Conservation (phyloP, 2,888 invertebrate genomes). For the Drosophila imparisetae region DNA sequence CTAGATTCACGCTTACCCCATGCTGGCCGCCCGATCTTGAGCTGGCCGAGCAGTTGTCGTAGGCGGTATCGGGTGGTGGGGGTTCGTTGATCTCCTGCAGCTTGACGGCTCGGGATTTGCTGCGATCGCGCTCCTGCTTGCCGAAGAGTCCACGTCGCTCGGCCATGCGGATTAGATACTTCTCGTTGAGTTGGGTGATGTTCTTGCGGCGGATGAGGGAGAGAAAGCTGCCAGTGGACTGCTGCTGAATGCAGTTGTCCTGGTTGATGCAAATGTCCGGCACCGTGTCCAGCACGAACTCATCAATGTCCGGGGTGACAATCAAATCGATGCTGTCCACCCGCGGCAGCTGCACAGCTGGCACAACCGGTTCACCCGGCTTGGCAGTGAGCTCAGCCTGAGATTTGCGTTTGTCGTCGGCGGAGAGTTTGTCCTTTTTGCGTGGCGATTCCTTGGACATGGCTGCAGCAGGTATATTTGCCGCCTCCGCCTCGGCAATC, state of each 20-base stretch:
- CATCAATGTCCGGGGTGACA: slow-evolving; percentile 80
- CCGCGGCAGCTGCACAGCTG: slow-evolving; percentile 39
- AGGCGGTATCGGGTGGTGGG: slow-evolving; percentile 45
- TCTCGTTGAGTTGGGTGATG: slow-evolving; percentile 91
- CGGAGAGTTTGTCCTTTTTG: slow-evolving; percentile 64
- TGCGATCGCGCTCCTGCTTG: slow-evolving; percentile 83
- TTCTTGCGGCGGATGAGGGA: slow-evolving; percentile 87
- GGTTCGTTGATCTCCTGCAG: slow-evolving; percentile 79
- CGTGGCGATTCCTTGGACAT: slow-evolving; percentile 71
- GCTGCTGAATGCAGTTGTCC: slow-evolving; percentile 84
- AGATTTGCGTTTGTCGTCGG: slow-evolving; percentile 59
- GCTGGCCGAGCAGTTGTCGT: slow-evolving; percentile 51
- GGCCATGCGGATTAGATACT: slow-evolving; percentile 93
- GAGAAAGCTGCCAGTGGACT: slow-evolving; percentile 87
- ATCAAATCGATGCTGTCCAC: slow-evolving; percentile 66
- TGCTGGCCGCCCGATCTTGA: slow-evolving; percentile 52
- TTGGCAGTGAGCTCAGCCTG: slow-evolving; percentile 45
- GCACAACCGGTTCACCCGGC: slow-evolving; percentile 12
- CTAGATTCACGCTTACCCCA: slow-evolving; percentile 47
- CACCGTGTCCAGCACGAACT: slow-evolving; percentile 88
- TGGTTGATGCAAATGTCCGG: slow-evolving; percentile 87
- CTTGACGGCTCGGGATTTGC: slow-evolving; percentile 81
- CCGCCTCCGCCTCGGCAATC: slow-evolving; percentile 80
- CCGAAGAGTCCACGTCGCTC: slow-evolving; percentile 92
- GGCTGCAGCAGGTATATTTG: slow-evolving; percentile 81